Conservation (phyloP, 2,113 vertebrate species). For the Picathartes gymnocephalus region DNA sequence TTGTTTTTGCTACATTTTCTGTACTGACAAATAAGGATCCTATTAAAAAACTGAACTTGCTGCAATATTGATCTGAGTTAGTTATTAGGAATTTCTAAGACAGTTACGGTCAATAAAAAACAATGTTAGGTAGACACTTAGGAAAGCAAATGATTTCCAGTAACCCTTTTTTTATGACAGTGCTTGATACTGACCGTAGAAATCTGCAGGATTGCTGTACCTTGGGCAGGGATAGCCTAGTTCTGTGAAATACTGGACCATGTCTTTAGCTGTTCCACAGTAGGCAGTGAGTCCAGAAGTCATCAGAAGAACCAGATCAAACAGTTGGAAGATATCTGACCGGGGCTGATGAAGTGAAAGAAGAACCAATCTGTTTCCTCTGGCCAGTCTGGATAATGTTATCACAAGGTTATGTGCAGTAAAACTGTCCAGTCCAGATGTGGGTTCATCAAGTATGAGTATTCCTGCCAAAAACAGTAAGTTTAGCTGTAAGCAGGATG, state of each 20-base stretch:
- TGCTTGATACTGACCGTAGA: constrained; percentile 82
- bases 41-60: neutral
- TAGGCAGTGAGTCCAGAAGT: constrained; percentile 87
- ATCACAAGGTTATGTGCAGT: constrained; percentile 94
- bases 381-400: constrained; percentile 88
- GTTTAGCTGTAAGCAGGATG: neutral
- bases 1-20: neutral
- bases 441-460: constrained; percentile 93
- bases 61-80: neutral
- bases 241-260: constrained; percentile 89
- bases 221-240: constrained; percentile 88
- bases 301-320: constrained; percentile 90
- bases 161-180: neutral
- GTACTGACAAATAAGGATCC: neutral
- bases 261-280: constrained; percentile 84
- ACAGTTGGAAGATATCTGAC: constrained; percentile 93
- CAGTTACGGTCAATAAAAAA: neutral
- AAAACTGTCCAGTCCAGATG: constrained; percentile 96
- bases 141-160: neutral
- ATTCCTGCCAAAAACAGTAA: constrained; percentile 78
- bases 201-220: constrained; percentile 95
- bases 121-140: neutral
- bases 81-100: neutral
- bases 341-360: constrained; percentile 94
- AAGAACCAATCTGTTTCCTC: constrained; percentile 90